Conservation (phyloP, 1,140 invertebrate species). For the Ectropis grisescens region DNA sequence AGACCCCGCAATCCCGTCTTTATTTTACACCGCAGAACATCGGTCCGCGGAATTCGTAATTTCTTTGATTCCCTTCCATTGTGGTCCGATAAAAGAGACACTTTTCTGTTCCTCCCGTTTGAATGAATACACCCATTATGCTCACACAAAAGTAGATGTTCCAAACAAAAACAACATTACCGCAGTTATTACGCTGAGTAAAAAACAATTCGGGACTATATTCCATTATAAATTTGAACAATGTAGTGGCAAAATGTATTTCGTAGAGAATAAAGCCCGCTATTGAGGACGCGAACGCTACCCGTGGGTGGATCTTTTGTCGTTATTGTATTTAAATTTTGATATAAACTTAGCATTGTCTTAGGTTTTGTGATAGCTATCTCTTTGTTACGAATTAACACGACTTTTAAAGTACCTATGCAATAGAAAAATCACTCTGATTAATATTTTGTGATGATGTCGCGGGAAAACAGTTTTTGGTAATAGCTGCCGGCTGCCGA, state of each 20-base stretch:
- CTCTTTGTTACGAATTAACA: too few relatives aligned
- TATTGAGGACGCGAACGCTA: too few relatives aligned
- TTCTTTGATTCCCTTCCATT: constrained; percentile 66
- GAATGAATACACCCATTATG: constrained; percentile 66
- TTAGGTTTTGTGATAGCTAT: too few relatives aligned
- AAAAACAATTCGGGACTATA: constrained; percentile 32
- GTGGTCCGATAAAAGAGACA: constrained; percentile 65
- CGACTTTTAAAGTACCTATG: too few relatives aligned
- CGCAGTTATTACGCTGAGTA: constrained; percentile 26
- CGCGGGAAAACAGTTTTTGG: too few relatives aligned
- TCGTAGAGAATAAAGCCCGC: constrained; percentile 15
- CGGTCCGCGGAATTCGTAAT: constrained; percentile 45
- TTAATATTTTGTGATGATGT: too few relatives aligned
- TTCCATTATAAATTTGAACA: constrained; percentile 33
- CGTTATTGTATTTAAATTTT: too few relatives aligned
- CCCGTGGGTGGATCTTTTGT: too few relatives aligned
- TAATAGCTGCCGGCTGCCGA: too few relatives aligned
- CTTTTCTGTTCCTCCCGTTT: constrained; percentile 52
- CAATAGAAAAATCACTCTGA: too few relatives aligned
- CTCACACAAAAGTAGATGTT: constrained; percentile 51
- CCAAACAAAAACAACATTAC: constrained; percentile 50
- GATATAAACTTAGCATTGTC: too few relatives aligned
- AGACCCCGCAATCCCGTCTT: constrained; percentile 30
- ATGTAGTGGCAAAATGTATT: constrained; percentile 29
- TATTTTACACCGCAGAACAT: constrained; percentile 31